Percentiles rank a stretch among this genome's conserved stretches.
Evolutionary conservation across 2,797 vertebrate genomes (phyloP).

Genomic region (Erethizon dorsatum): DNA sequence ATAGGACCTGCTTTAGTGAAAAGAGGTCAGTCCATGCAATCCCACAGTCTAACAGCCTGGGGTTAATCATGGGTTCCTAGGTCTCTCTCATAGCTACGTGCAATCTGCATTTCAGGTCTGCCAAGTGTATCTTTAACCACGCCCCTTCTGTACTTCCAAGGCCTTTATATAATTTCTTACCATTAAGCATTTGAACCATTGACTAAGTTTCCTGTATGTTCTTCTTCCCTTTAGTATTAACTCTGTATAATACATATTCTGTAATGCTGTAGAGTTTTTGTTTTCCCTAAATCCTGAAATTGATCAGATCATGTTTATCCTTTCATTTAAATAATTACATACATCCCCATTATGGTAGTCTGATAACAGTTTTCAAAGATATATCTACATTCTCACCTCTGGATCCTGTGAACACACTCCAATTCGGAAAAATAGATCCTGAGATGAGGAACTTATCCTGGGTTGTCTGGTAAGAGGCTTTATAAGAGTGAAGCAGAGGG

Average conservation of each 20-base stretch:
- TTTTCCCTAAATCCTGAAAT: constrained; percentile 21
- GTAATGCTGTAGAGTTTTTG: neutral
- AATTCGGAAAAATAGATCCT: constrained; percentile 15
- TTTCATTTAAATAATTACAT: neutral
- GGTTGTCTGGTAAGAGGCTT: neutral
- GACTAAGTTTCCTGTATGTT: neutral
- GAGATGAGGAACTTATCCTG: neutral
- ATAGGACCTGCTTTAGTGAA: neutral
- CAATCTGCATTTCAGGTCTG: neutral
- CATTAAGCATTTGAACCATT: neutral
- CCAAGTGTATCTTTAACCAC: neutral
- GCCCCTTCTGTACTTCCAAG: neutral
- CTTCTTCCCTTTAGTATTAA: neutral
- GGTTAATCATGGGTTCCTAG: neutral
- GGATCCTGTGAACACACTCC: neutral
- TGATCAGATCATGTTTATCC: neutral
- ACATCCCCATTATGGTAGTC: neutral
- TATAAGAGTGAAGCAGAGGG: neutral
- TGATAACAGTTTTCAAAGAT: neutral
- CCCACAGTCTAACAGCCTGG: neutral
- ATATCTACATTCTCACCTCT: neutral
- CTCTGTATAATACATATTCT: neutral
- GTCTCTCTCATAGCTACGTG: neutral
- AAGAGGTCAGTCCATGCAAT: neutral
- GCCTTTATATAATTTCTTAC: neutral